Evolutionary conservation across 2,888 invertebrate genomes (phyloP).

Genomic region (Malachius bipustulatus): DNA sequence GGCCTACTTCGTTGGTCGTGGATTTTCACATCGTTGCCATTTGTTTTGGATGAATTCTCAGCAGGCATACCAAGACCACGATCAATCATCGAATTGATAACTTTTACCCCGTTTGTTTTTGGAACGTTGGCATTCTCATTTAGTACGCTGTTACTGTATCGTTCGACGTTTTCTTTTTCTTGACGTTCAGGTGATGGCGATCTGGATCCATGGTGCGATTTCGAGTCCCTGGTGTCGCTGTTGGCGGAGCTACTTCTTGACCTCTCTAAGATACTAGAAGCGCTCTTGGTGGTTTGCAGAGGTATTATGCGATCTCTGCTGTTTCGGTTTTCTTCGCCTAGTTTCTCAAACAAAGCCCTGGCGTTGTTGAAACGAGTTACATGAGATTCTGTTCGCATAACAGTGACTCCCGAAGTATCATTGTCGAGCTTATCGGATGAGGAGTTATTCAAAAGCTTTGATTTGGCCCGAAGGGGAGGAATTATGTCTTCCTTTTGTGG

Average conservation of each 20-base stretch:
- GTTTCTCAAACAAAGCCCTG: conserved; percentile 80
- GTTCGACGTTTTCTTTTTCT: conserved; percentile 42
- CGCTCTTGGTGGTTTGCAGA: conserved; percentile 35
- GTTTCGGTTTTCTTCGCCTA: conserved; percentile 59
- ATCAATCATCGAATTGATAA: conserved; percentile 13
- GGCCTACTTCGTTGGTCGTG: conserved; percentile 26
- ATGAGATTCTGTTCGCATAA: conserved; percentile 79
- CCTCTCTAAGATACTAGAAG: conserved; percentile 42
- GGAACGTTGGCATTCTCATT: conserved; percentile 29
- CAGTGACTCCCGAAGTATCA: conserved; percentile 43
- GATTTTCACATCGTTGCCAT: conserved; percentile 18
- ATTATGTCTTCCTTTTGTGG: conserved; percentile 23
- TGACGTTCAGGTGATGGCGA: conserved; percentile 40
- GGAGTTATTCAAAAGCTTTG: conserved; percentile 15
- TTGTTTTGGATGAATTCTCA: conserved; percentile 7
- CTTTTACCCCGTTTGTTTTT: conserved; percentile 27
- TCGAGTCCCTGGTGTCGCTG: conserved; percentile 38
- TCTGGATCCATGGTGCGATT: conserved; percentile 27
- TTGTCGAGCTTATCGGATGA: conserved; percentile 21
- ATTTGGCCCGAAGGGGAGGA: conserved; percentile 20
- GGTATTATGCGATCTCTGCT: conserved; percentile 26
- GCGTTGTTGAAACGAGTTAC: conserved; percentile 81
- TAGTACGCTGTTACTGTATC: conserved; percentile 42
- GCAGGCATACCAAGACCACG: conserved; percentile 5
- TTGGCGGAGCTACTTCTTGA: conserved; percentile 57